Evolutionary conservation across 2,113 vertebrate species (phyloP).

Genomic region (Corythaeola cristata): DNA sequence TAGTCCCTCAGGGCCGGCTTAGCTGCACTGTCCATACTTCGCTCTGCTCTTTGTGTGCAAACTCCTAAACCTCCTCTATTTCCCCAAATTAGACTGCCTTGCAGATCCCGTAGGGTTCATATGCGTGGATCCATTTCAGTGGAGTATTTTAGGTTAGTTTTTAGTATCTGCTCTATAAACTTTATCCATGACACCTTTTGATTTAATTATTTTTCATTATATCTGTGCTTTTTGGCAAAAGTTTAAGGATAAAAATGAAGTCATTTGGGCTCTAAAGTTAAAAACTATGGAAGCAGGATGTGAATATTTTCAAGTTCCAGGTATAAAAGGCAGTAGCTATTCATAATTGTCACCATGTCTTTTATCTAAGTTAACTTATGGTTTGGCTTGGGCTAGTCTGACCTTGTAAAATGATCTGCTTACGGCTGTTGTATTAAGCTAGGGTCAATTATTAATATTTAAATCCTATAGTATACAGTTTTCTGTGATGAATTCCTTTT

Average conservation of each 20-base stretch:
- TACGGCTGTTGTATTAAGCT: not conserved
- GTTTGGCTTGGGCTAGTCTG: constrained; percentile 9
- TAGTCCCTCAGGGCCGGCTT: not conserved
- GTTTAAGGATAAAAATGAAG: not conserved
- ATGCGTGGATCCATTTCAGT: not conserved
- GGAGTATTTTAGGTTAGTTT: not conserved
- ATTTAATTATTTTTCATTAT: not conserved
- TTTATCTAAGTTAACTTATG: not conserved
- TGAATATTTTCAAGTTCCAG: not conserved
- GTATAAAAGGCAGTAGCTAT: not conserved
- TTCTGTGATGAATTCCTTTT: not conserved
- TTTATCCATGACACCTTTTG: not conserved
- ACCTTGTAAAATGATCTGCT: constrained; percentile 55
- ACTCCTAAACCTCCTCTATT: not conserved
- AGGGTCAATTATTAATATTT: constrained; percentile 1
- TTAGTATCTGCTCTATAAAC: not conserved
- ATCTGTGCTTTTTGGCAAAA: not conserved
- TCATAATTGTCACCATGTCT: constrained; percentile 31
- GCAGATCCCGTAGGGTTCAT: not conserved
- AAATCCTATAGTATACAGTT: not conserved
- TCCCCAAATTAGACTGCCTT: not conserved
- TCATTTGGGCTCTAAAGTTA: not conserved
- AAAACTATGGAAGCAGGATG: not conserved
- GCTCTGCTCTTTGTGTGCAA: not conserved
- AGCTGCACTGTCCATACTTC: not conserved